Evolutionary conservation across 2,797 vertebrate genomes (phyloP).

Genomic region (Siniperca scherzeri): DNA sequence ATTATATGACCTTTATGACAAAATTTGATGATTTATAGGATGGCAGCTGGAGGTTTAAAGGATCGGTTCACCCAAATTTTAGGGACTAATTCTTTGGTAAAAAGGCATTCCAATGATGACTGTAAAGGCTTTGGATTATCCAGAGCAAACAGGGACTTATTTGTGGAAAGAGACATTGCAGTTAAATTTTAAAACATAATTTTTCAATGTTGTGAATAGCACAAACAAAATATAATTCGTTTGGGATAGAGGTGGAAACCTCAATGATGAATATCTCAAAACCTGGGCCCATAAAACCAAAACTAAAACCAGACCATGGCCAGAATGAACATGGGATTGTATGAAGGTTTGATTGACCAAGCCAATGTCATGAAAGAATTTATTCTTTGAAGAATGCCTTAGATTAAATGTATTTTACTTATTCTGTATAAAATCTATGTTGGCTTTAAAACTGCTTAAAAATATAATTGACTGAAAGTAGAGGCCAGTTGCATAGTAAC

Average conservation of each 20-base stretch:
- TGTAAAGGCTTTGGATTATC: background rate
- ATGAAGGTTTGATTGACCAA: slow-evolving; percentile 13
- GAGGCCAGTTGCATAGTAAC: slow-evolving; percentile 6
- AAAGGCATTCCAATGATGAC: background rate
- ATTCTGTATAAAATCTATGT: background rate
- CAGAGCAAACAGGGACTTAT: background rate
- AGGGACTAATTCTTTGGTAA: background rate
- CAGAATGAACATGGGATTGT: background rate
- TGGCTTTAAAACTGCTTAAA: background rate
- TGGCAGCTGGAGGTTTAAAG: slow-evolving; percentile 8
- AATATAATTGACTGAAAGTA: background rate
- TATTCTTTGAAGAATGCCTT: background rate
- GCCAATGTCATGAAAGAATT: background rate
- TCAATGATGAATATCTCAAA: background rate
- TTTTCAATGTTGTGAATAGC: background rate
- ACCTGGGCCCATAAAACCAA: background rate
- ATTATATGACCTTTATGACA: background rate
- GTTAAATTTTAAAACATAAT: background rate
- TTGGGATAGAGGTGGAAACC: background rate
- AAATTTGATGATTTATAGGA: background rate
- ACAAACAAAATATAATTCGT: background rate
- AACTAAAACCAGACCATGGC: background rate
- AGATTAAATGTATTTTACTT: background rate
- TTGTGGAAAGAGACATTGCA: background rate
- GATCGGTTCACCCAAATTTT: background rate